Evolutionary conservation across 2,113 vertebrate genomes (phyloP).

Genomic region (Aviceda subcristata): DNA sequence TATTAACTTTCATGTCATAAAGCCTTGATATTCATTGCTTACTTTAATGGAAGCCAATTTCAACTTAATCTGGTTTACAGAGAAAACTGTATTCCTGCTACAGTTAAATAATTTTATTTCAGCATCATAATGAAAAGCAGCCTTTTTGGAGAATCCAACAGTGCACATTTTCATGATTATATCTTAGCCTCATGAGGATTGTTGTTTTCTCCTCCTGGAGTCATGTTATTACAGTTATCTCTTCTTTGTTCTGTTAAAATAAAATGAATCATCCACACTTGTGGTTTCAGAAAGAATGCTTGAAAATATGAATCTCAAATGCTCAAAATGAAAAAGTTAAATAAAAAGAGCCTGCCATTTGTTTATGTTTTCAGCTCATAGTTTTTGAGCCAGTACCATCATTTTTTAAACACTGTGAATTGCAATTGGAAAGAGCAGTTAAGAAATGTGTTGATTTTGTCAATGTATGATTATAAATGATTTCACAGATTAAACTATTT

Average conservation of each 20-base stretch:
- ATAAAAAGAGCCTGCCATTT: background rate
- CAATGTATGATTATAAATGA: background rate
- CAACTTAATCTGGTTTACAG: conserved; percentile 19
- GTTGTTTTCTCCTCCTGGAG: background rate
- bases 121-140: background rate
- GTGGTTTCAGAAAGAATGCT: background rate
- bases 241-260: background rate
- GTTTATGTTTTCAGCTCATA: background rate
- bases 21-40: background rate
- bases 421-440: background rate
- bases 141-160: background rate
- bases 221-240: background rate
- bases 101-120: conserved; percentile 19
- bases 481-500: background rate
- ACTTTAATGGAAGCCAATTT: conserved; percentile 41
- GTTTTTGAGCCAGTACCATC: background rate
- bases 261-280: background rate
- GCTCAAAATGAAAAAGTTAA: background rate
- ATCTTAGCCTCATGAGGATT: background rate
- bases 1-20: background rate
- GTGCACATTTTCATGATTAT: background rate
- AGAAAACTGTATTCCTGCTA: background rate
- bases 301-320: background rate
- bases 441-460: background rate
- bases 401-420: background rate